Evolutionary conservation across 1,140 invertebrate species (phyloP), one percentile per base, ranked within the genome.

Genomic region (Caenorhabditis latens): DNA sequence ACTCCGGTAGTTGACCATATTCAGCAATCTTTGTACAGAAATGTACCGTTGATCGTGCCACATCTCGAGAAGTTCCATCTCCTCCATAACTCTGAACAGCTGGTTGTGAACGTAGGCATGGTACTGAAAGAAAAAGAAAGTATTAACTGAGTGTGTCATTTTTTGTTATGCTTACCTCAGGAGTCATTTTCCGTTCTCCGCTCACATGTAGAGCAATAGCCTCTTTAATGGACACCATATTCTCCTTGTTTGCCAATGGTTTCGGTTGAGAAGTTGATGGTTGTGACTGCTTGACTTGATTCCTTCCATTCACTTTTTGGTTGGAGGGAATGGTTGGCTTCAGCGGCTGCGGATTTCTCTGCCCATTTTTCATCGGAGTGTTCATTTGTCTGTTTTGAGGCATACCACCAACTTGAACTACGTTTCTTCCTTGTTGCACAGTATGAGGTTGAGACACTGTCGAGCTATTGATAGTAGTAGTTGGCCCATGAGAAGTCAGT

Each of bases 141-240:
- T 79, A 24, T n/a, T 24, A 21, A 32, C 32, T 13, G 5, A 21
- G 50, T 19, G 0, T 11, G 7, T 14, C 16, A 11, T 53, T 11
- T 53, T 50, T 11, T 50, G 4, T 8, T 5, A 21, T 6, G 50
- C 43, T 50, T 24, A 79, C 71, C 71, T 79, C 46, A 13, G 71
- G 71, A 50, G 71, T 79, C 71, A 79, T 79, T 53, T 79, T 79
- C n/a, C 46, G 43, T 3, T n/a, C 24, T 21, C 71, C 71, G 8
- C 53, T 79, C 5, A 48, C 9, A 50, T 79, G 71, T 16, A n/a
- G 53, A 24, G 53, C n/a, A 50, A 79, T 79, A 21, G 71, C 71
- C 4, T 79, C 71, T 24, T 9, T 19, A 4, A 79, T 79, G 9
- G 14, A 46, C 8, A 46, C 13, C 71, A 79, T 32, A 50, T 79